Evolutionary conservation across 2,113 vertebrate species (phyloP).

Genomic region (Zosterops lateralis): DNA sequence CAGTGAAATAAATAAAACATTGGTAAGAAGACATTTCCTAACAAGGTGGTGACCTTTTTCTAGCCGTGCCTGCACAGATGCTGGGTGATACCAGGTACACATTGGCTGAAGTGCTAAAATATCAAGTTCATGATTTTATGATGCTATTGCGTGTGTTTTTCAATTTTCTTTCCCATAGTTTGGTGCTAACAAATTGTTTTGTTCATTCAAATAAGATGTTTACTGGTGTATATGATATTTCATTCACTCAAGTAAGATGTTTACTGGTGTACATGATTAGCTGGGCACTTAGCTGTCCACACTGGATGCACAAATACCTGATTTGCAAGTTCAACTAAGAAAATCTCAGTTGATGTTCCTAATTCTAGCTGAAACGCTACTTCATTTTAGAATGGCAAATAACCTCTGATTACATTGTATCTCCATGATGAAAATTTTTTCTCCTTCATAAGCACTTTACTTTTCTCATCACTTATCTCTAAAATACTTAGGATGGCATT

Average conservation of each 20-base stretch:
- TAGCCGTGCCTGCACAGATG: background rate
- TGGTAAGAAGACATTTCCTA: background rate
- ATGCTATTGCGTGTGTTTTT: background rate
- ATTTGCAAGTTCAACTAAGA: background rate
- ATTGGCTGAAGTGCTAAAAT: background rate
- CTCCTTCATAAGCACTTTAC: background rate
- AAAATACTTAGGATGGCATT: background rate
- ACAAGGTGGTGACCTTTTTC: background rate
- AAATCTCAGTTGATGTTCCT: background rate
- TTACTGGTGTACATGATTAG: background rate
- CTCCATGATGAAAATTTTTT: background rate
- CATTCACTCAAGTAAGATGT: background rate
- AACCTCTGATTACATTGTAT: background rate
- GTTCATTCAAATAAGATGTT: background rate
- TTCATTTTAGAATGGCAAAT: background rate
- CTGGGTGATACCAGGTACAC: background rate
- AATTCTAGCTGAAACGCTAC: background rate
- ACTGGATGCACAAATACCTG: background rate
- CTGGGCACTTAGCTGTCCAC: background rate
- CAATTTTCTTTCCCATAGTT: background rate
- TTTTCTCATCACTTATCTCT: background rate
- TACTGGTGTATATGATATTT: background rate
- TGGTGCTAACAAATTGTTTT: background rate
- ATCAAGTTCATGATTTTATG: background rate
- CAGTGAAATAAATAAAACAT: background rate